Evolutionary conservation across 2,113 vertebrate genomes (phyloP).

Genomic region (Mirounga angustirostris): DNA sequence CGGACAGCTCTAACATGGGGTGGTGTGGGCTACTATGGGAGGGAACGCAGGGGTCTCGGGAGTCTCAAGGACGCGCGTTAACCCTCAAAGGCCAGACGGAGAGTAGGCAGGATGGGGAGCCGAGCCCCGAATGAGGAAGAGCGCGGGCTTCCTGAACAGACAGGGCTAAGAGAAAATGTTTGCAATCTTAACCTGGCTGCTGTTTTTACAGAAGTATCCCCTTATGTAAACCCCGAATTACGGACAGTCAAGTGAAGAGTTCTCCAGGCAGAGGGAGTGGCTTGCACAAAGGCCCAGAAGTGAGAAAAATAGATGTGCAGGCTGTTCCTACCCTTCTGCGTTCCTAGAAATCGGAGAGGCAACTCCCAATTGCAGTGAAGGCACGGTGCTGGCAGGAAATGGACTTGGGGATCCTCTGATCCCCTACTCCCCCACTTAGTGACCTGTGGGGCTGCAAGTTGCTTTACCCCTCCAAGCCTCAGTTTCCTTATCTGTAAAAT

Average conservation of each 20-base stretch:
- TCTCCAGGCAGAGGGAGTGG: not conserved
- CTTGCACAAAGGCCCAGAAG: not conserved
- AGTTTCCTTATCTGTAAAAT: not conserved
- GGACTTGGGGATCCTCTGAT: not conserved
- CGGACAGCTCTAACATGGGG: fast-evolving
- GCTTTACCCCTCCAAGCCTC: not conserved
- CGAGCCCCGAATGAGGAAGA: fast-evolving
- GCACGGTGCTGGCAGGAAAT: not conserved
- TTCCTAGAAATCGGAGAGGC: not conserved
- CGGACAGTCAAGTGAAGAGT: not conserved
- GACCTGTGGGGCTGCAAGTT: not conserved
- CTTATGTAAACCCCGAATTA: fast-evolving
- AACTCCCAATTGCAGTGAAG: not conserved
- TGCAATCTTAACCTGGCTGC: not conserved
- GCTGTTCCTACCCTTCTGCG: not conserved
- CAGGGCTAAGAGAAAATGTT: fast-evolving
- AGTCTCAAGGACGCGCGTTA: fast-evolving
- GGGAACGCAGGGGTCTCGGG: fast-evolving
- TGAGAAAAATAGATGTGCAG: not conserved
- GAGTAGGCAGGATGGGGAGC: not conserved
- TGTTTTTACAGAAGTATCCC: fast-evolving
- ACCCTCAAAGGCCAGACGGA: not conserved
- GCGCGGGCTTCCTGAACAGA: fast-evolving
- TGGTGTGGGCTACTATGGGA: not conserved
- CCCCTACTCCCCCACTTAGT: not conserved